phyloP scores from a whole-genome alignment of 1,140 invertebrate genomes.

The Drosophila pandora region DNA sequence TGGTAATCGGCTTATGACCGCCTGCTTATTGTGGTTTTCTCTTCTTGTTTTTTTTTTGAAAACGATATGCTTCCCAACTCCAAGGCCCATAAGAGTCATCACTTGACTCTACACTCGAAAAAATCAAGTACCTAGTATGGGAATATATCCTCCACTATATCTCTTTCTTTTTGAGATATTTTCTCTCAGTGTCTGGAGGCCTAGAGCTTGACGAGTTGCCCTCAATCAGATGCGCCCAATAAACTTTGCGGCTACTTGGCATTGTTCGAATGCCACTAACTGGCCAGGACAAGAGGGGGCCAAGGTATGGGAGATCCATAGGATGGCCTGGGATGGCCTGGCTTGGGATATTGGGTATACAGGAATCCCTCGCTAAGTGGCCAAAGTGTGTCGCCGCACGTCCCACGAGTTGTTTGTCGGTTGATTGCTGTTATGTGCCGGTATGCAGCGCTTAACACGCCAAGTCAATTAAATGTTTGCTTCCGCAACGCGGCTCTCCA shows the following conservation, averaged over 20 bases:
- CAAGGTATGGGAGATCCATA: neutral
- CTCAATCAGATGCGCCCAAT: slow-evolving; percentile 71
- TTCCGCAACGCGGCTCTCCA: slow-evolving; percentile 51
- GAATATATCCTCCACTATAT: neutral
- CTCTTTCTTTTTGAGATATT: too few relatives aligned
- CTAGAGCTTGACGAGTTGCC: slow-evolving; percentile 32
- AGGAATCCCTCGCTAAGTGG: slow-evolving; percentile 56
- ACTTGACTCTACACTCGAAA: neutral
- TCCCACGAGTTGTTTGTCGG: slow-evolving; percentile 71
- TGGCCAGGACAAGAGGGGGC: neutral
- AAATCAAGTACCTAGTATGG: slow-evolving; percentile 61
- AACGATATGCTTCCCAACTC: slow-evolving; percentile 46
- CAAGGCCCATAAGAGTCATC: too few relatives aligned
- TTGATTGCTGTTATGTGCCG: slow-evolving; percentile 74
- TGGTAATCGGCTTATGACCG: slow-evolving; percentile 53
- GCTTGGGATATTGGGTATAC: neutral
- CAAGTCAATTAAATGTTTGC: slow-evolving; percentile 82
- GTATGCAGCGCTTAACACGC: slow-evolving; percentile 76
- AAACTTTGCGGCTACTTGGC: slow-evolving; percentile 73
- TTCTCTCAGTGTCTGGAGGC: slow-evolving; percentile 3
- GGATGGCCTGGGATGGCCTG: neutral
- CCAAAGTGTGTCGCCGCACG: slow-evolving; percentile 46
- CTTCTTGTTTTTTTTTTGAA: slow-evolving; percentile 48
- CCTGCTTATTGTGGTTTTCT: slow-evolving; percentile 18
- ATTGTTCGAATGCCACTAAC: slow-evolving; percentile 59